A percentile compares a stretch with the other conserved stretches of the same genome.
phyloP scores from a whole-genome alignment of 2,113 vertebrate genomes.

The Charadrius vociferus region DNA sequence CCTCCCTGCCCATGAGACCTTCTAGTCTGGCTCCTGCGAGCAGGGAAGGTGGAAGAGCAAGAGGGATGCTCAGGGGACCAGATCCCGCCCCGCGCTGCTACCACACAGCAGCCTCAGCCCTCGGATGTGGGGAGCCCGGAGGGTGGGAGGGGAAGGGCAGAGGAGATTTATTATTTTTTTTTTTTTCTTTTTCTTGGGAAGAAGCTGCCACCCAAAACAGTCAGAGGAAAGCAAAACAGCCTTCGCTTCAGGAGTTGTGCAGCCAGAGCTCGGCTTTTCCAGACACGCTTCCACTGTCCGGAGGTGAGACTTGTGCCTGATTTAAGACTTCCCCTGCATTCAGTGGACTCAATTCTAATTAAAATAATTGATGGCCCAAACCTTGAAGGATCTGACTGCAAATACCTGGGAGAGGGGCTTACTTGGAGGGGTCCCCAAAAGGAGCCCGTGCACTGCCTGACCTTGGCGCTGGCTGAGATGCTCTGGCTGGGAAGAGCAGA shows the following conservation, averaged over 20 bases:
- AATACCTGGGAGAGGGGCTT: background rate
- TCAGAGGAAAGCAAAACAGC: background rate
- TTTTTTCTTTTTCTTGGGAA: background rate
- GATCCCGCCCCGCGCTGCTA: background rate
- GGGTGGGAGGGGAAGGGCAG: background rate
- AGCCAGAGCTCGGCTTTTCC: background rate
- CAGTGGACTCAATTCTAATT: background rate
- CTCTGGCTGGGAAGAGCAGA: background rate
- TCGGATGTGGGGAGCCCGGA: accelerated
- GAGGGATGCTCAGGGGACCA: background rate
- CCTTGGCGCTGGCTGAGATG: background rate
- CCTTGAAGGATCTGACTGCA: background rate
- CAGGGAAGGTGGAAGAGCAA: background rate
- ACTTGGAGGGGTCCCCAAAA: background rate
- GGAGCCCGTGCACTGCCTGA: accelerated
- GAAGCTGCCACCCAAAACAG: background rate
- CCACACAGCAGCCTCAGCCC: background rate
- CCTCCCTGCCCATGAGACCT: background rate
- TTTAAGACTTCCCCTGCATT: background rate
- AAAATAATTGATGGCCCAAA: accelerated
- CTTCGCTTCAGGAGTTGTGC: background rate
- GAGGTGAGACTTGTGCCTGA: background rate
- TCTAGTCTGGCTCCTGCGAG: accelerated
- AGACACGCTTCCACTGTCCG: accelerated
- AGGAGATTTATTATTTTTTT: background rate